Evolutionary conservation across 2,113 vertebrate genomes (phyloP).

Genomic region (Panurus biarmicus): DNA sequence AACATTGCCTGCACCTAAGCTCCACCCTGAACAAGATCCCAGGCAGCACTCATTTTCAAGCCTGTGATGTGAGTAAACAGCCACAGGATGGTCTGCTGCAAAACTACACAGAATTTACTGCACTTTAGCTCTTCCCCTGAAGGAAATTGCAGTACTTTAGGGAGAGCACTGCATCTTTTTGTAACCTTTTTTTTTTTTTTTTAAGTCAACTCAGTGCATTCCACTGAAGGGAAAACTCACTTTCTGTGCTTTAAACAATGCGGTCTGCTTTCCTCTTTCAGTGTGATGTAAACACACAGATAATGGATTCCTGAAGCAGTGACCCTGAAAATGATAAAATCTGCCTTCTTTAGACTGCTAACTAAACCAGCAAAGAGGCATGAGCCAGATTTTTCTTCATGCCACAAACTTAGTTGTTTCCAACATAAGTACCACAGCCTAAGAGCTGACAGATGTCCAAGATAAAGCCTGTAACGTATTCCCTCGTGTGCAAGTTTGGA

Average conservation of each 20-base stretch:
- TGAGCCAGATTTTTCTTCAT: not conserved
- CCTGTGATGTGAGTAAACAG: not conserved
- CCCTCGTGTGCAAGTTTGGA: not conserved
- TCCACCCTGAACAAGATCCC: constrained; percentile 38
- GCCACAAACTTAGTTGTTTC: not conserved
- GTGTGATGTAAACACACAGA: constrained; percentile 32
- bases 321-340: constrained; percentile 40
- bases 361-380: not conserved
- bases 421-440: not conserved
- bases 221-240: constrained; percentile 6
- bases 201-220: not conserved
- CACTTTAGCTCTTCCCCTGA: not conserved
- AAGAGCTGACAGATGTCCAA: not conserved
- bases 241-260: constrained; percentile 18
- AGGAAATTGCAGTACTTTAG: not conserved
- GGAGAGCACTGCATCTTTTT: not conserved
- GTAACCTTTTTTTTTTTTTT: not conserved
- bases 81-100: not conserved
- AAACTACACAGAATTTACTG: not conserved
- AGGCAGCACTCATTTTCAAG: not conserved
- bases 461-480: not conserved
- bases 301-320: constrained; percentile 39
- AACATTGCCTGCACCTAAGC: constrained; percentile 53
- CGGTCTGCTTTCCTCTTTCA: not conserved
- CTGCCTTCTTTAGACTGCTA: not conserved